phyloP scores from a whole-genome alignment of 1,140 invertebrate species.

The Ceratitis capitata region DNA sequence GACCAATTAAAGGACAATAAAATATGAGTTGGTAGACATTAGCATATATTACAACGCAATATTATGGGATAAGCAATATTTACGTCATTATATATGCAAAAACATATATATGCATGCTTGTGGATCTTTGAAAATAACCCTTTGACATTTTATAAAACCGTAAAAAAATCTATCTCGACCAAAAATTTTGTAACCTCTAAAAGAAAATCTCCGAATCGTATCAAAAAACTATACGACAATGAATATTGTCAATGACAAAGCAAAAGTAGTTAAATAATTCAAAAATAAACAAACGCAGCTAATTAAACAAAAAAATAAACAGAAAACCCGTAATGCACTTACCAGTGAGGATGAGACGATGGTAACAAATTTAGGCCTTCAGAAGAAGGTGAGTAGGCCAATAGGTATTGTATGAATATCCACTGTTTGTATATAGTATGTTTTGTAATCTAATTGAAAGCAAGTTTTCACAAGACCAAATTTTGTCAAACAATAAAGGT shows the following conservation, averaged over 20 bases:
- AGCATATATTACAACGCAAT: not conserved
- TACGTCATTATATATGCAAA: not conserved
- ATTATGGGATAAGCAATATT: not conserved
- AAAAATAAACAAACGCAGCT: conserved; percentile 55
- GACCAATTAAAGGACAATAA: not conserved
- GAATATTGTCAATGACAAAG: conserved; percentile 36
- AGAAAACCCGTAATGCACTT: not conserved
- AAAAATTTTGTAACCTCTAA: not conserved
- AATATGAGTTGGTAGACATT: not conserved
- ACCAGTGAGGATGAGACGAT: too few species aligned
- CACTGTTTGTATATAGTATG: too few species aligned
- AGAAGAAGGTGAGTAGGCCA: not conserved
- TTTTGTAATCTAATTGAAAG: not conserved
- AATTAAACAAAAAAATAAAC: conserved; percentile 54
- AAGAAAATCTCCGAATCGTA: not conserved
- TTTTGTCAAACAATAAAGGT: not conserved
- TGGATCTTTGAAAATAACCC: not conserved
- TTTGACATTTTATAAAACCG: not conserved
- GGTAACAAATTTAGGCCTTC: not conserved
- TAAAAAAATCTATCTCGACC: not conserved
- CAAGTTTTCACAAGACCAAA: not conserved
- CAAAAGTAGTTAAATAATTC: conserved; percentile 16
- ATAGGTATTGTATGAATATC: not conserved
- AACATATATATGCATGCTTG: not conserved
- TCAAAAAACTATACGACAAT: not conserved